A percentile compares a stretch with the other conserved stretches of the same genome.
Conservation (phyloP, 2,113 vertebrate species). For the Macrotis lagotis region DNA sequence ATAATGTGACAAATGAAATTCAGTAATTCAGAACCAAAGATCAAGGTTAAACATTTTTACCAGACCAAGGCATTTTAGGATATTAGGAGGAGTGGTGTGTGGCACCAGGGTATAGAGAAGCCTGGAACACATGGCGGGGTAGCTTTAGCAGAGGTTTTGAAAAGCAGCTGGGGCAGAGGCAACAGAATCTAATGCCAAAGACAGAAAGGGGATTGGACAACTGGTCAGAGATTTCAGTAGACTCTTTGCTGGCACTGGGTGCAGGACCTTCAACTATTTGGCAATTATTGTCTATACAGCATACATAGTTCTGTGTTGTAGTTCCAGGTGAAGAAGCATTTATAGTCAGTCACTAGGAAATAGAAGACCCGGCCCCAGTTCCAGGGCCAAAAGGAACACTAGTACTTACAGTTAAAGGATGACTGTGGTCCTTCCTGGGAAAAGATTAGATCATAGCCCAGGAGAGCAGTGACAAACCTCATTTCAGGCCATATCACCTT, state of each 20-base stretch:
- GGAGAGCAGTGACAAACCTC: no score
- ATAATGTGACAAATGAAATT: not conserved
- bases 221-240: not conserved
- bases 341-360: no score
- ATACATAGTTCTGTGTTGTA: no score
- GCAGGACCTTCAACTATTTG: no score
- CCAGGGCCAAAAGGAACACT: no score
- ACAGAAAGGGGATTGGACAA: not conserved
- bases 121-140: not conserved
- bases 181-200: not conserved
- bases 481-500: no score
- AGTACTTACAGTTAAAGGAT: no score
- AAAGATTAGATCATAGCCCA: no score
- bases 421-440: no score
- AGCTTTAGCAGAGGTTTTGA: not conserved
- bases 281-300: no score
- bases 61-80: not conserved
- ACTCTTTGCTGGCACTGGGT: not conserved
- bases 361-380: no score
- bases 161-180: not conserved
- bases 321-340: no score
- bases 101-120: not conserved
- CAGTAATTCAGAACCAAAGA: not conserved
- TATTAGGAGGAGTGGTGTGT: not conserved
- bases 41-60: not conserved